Base-by-base conservation (phyloP, 1,140 invertebrate genomes). In the Drusus annulatus region DNA sequence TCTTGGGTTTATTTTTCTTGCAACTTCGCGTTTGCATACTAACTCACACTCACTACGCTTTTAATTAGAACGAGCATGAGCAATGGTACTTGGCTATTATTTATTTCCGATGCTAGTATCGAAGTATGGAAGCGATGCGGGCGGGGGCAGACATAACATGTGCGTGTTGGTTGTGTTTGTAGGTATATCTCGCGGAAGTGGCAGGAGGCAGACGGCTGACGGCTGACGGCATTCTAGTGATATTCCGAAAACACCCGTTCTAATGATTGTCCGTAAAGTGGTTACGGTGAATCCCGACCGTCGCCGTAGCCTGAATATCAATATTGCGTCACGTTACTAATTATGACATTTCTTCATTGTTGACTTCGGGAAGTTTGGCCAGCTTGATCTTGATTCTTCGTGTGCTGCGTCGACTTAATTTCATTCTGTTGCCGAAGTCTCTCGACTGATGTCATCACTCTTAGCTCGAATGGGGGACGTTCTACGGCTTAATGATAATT, bases 1-100 rank as follows among this genome's bases (percentile, higher is more conserved):
- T 21, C 4, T 13, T 52, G 60, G 13, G 36, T 28, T 56, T 69
- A 31, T 50, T 51, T 45, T 45, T 13, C 68, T 71, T 50, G n/a
- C 31, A 21, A 50, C 68, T 71, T 7, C 6, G 21, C 16, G 16
- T 65, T 65, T 65, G 36, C 28, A n/a, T 21, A 36, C 31, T 36
- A 36, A 63, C 7, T 15, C 23, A 63, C n/a, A 65, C 21, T 25
- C 62, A 31, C 62, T 10, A 16, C 8, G 3, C 21, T 65, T 36
- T 31, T 25, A 65, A 65, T 65, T 16, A 65, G 62, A 36, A n/a
- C 62, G 62, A 21, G 62, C 28, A 19, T 17, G 56, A 60, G 56
- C 17, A 23, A 60, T 63, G n/a, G n/a, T n/a, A n/a, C n/a, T n/a
- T n/a, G n/a, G 21, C 13, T 25, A n/a, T 16, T 28, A 65, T 65